A percentile compares a stretch with the other conserved stretches of the same genome.
Evolutionary conservation across 2,113 vertebrate species (phyloP).

Genomic region (Mesembrinibis cayennensis): DNA sequence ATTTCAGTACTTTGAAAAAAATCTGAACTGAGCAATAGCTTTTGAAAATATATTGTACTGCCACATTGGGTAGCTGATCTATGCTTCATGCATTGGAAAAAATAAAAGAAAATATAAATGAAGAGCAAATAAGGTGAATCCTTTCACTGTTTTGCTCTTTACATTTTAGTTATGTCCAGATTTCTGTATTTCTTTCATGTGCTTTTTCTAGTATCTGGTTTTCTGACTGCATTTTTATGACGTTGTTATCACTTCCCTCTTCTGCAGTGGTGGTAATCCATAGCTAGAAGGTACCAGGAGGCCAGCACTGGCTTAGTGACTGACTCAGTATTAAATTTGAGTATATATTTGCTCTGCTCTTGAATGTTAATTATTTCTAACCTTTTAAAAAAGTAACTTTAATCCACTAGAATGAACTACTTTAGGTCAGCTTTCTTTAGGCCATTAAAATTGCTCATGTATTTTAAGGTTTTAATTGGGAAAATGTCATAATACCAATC

Average conservation of each 20-base stretch:
- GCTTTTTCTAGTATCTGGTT: neutral
- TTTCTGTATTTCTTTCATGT: neutral
- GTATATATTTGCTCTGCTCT: neutral
- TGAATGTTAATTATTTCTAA: constrained; percentile 1
- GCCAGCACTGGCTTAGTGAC: neutral
- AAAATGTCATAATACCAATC: neutral
- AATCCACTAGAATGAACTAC: neutral
- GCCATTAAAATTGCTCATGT: neutral
- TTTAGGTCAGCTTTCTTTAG: neutral
- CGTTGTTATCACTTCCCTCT: neutral
- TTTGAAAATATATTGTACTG: neutral
- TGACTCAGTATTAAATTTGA: neutral
- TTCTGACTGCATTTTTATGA: neutral
- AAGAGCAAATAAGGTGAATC: neutral
- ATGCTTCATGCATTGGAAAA: neutral
- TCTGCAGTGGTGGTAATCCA: neutral
- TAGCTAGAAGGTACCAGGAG: neutral
- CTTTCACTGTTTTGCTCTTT: neutral
- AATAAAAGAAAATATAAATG: neutral
- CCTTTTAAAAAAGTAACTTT: neutral
- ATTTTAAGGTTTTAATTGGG: neutral
- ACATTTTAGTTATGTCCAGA: neutral
- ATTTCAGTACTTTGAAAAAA: neutral
- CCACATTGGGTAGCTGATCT: neutral
- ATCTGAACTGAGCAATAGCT: neutral